Base-by-base conservation (phyloP, 1,140 invertebrate species). In the Mamestra configurata region DNA sequence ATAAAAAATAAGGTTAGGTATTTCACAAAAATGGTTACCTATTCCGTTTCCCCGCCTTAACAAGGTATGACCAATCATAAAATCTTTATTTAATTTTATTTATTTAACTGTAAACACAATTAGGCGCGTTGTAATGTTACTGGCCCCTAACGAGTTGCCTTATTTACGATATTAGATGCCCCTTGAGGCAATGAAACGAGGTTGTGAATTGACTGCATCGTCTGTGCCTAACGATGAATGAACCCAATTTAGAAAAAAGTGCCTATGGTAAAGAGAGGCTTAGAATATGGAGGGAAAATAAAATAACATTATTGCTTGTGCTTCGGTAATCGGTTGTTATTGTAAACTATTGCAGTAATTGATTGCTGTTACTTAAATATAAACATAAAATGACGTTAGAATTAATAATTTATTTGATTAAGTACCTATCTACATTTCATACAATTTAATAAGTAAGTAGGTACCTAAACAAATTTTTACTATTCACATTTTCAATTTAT, bases 81-180 rank as follows among this genome's bases (percentile, higher is more conserved):
- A 76, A 59, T 15, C n/a, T 49, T 57, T 24, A 55, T 55, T 31
- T 72, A 22, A 76, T 76, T 76, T 64, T 64, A 64, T 64, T 76
- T 64, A 76, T 76, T 76, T 64, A 20, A 46, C 22, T 76, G 40
- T 64, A 11, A 76, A 76, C 37, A 76, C 72, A 76, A 76, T 76
- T 76, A 76, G 37, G 55, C 22, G 6, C 18, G 40, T 31, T 61
- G 0, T 59, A 20, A 61, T 76, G 55, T 76, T 27, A 49, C 55
- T 73, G 71, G 72, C 57, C 57, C 31, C 72, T 76, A 76, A 76
- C 72, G 72, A 61, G 72, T 61, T 61, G 40, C 55, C 15, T 61
- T 75, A 61, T 76, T 76, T 76, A 76, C 37, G 57, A 46, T 61
- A 76, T 49, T 64, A 64, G 37, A 49, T 61, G 40, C 8, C 73